Conservation (phyloP, 2,113 vertebrate genomes). For the Uria aalge region DNA sequence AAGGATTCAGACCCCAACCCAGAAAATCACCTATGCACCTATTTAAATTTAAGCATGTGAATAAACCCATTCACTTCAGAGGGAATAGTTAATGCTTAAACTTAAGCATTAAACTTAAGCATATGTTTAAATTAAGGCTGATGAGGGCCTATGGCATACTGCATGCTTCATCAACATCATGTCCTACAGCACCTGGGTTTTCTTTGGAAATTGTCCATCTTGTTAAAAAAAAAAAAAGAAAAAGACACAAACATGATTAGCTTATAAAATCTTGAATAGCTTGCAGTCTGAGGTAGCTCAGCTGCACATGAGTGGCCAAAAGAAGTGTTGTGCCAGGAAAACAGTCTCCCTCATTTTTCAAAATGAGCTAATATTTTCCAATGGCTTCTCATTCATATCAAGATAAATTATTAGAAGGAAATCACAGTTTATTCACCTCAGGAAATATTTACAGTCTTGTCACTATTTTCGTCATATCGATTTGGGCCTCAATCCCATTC, state of each 20-base stretch:
- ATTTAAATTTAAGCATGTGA: not conserved
- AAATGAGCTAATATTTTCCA: not conserved
- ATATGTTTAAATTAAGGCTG: not conserved
- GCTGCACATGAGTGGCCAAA: not conserved
- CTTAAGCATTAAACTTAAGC: not conserved
- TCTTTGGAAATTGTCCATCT: constrained; percentile 23
- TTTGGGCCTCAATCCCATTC: not conserved
- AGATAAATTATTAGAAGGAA: constrained; percentile 3
- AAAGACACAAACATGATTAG: not conserved
- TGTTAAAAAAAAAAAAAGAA: not conserved
- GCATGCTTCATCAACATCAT: not conserved
- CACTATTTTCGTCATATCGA: not conserved
- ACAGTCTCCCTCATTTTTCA: not conserved
- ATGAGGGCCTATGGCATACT: not conserved
- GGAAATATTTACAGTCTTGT: constrained; percentile 5
- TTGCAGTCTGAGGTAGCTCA: not conserved
- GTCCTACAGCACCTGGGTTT: not conserved
- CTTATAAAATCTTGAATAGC: not conserved
- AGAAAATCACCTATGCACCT: not conserved
- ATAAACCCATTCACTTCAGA: not conserved
- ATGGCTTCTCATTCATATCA: not conserved
- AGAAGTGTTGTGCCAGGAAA: not conserved
- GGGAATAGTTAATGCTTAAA: not conserved
- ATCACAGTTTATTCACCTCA: not conserved
- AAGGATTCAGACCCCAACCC: not conserved